These are phyloP conservation scores for Bubo bubo DNA, from an alignment of 2,113 vertebrate genomes.

Conservation along the genomic window DNA sequence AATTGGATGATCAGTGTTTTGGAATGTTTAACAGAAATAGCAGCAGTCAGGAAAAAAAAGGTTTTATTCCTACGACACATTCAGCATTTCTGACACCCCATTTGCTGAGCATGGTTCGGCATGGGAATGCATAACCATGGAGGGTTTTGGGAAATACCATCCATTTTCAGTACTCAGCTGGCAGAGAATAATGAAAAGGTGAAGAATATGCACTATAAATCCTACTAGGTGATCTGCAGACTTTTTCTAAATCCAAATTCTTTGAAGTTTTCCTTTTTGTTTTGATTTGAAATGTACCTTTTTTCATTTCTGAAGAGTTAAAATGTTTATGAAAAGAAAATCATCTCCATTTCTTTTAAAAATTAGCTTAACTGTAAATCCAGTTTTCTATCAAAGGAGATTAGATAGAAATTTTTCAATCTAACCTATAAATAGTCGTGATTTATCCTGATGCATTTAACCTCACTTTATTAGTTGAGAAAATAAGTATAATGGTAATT, in stretches of 20 bases:
- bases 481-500: background rate
- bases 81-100: background rate
- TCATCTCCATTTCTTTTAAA: background rate
- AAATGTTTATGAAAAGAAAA: background rate
- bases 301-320: background rate
- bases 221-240: background rate
- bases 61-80: background rate
- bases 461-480: background rate
- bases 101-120: background rate
- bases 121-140: background rate
- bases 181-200: background rate
- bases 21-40: constrained; percentile 36
- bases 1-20: constrained; percentile 17
- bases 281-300: background rate
- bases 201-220: background rate
- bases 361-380: background rate
- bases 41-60: background rate
- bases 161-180: background rate
- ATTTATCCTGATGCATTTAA: background rate
- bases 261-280: background rate
- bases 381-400: background rate
- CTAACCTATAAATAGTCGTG: background rate
- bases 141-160: background rate
- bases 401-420: background rate
- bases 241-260: background rate